Conservation (phyloP, 1,140 invertebrate genomes). For the Uloborus diversus region DNA sequence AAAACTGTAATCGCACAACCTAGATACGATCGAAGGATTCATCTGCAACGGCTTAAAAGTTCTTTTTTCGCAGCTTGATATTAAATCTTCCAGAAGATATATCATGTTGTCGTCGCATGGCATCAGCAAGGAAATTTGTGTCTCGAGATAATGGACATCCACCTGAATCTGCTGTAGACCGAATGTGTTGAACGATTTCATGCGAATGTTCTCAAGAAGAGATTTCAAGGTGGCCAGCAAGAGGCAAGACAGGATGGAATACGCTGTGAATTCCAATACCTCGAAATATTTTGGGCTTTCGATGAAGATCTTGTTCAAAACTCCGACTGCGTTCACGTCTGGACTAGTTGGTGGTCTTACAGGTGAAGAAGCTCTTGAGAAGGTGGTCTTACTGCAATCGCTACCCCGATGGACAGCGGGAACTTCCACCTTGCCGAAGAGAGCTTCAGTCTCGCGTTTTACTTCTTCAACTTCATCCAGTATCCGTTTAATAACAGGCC, state of each 20-base stretch:
- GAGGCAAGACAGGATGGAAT: constrained; percentile 2
- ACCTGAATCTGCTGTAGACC: constrained; percentile 89
- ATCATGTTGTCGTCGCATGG: background rate
- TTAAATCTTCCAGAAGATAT: constrained; percentile 12
- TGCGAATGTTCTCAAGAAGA: background rate
- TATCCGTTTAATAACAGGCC: constrained; percentile 1
- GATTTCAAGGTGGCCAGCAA: constrained; percentile 18
- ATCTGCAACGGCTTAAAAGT: constrained; percentile 7
- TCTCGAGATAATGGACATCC: constrained; percentile 1
- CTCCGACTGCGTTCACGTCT: background rate
- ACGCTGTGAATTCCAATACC: background rate
- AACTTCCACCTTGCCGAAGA: background rate
- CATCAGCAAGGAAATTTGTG: background rate
- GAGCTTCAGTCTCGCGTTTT: background rate
- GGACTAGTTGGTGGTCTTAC: no score
- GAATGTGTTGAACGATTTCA: constrained; percentile 20
- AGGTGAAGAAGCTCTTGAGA: no score
- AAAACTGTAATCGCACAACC: no score
- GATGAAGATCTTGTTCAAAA: background rate
- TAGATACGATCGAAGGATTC: constrained; percentile 11
- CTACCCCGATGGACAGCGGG: background rate
- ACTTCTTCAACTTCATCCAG: constrained; percentile 2
- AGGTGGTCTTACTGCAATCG: background rate
- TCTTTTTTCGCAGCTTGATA: constrained; percentile 10
- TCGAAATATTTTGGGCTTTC: background rate